These are phyloP conservation scores for Sylvietta virens DNA, from an alignment of 2,113 vertebrate genomes.

Conservation along the genomic window DNA sequence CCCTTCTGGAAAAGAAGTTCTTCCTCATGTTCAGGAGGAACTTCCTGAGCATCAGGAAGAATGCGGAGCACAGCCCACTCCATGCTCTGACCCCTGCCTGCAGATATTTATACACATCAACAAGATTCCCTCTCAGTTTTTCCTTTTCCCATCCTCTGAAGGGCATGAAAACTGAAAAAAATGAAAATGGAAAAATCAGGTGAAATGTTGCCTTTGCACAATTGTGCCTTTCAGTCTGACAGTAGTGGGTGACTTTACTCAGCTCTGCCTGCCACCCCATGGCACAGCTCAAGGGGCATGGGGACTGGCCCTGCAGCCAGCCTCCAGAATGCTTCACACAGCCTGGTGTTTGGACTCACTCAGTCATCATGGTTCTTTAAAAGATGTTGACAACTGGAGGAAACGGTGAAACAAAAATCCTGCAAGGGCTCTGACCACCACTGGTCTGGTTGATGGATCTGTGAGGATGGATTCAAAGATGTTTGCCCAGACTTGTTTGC, in stretches of 20 bases:
- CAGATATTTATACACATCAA: background rate
- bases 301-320: background rate
- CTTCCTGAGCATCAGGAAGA: background rate
- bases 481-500: no score
- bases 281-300: no score
- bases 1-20: background rate
- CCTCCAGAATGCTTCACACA: background rate
- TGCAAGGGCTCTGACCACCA: background rate
- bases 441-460: background rate
- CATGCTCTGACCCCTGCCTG: background rate
- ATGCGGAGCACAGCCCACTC: background rate
- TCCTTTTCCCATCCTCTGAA: background rate
- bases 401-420: background rate
- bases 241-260: background rate
- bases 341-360: background rate
- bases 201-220: background rate
- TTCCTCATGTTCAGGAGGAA: background rate
- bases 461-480: background rate
- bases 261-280: background rate
- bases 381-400: background rate
- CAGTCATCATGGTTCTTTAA: background rate
- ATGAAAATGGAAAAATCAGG: background rate
- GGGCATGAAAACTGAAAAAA: background rate
- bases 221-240: background rate
- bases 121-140: background rate